These are phyloP conservation scores for Argyrosomus japonicus DNA, from an alignment of 2,113 vertebrate species.

Conservation along the genomic window DNA sequence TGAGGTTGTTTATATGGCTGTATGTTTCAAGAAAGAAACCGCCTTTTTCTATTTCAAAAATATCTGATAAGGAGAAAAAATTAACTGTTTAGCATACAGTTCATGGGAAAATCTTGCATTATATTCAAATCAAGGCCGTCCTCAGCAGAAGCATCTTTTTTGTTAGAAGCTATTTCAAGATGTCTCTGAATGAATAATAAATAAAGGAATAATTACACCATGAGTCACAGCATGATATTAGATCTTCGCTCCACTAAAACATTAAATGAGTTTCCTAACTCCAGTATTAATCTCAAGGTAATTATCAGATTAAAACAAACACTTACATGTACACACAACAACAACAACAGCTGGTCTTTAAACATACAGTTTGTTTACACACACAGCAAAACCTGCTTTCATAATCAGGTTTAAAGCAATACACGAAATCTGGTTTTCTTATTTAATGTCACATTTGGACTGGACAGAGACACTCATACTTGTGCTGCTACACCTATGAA, in stretches of 20 bases:
- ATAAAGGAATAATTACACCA: neutral
- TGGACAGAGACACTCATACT: conserved; percentile 1
- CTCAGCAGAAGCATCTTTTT: neutral
- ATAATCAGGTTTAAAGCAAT: neutral
- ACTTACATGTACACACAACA: neutral
- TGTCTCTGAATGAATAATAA: neutral
- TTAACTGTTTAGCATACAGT: too few relatives aligned
- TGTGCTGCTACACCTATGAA: conserved; percentile 3
- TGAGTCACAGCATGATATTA: conserved; percentile 6
- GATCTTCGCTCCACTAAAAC: neutral
- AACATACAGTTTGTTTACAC: neutral
- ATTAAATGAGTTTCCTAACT: conserved; percentile 21
- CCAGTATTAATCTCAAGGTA: conserved; percentile 36
- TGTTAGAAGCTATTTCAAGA: neutral
- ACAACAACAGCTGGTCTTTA: neutral
- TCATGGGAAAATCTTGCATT: neutral
- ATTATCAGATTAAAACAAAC: conserved; percentile 41
- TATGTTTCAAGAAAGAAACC: neutral
- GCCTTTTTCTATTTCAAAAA: neutral
- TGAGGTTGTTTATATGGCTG: neutral
- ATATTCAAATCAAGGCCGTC: neutral
- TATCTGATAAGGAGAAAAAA: neutral
- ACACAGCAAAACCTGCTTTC: neutral
- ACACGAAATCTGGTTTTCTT: neutral
- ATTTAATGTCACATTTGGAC: neutral